phyloP scores from a whole-genome alignment of 2,888 invertebrate genomes.

The Limenitis camilla region DNA sequence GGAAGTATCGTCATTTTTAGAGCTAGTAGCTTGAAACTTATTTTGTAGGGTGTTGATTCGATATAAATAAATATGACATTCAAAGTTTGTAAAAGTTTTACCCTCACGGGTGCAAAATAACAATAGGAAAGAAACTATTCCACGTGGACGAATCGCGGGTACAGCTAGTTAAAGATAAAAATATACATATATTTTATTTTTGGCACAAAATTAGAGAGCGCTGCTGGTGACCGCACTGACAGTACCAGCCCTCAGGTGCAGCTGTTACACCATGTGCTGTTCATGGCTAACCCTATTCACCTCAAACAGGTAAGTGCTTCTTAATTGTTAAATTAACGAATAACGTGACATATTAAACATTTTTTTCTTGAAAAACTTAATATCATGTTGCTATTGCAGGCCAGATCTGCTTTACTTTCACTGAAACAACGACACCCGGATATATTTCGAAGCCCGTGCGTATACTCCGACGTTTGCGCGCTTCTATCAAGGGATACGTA shows the following conservation, averaged over 20 bases:
- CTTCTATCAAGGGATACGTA: conserved; percentile 86
- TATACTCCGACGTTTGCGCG: conserved; percentile 93
- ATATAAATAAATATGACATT: no score
- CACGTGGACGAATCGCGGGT: no score
- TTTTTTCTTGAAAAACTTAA: no score
- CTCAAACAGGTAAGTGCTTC: conserved; percentile 45
- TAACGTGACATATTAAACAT: no score
- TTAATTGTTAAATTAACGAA: background rate
- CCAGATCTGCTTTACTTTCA: conserved; percentile 86
- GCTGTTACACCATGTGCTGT: conserved; percentile 53
- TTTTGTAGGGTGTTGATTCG: no score
- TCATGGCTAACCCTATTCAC: conserved; percentile 66
- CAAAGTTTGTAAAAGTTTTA: no score
- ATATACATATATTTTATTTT: background rate
- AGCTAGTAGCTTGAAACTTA: no score
- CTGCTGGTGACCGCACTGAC: conserved; percentile 28
- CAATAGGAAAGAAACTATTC: no score
- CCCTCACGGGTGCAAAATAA: no score
- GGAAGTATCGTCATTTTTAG: no score
- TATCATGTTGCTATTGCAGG: conserved; percentile 58
- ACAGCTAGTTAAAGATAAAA: background rate
- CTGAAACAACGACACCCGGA: conserved; percentile 82
- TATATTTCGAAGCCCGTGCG: conserved; percentile 87
- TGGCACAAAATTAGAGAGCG: conserved; percentile 22
- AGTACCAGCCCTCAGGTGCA: conserved; percentile 48